Conservation (phyloP, 2,113 vertebrate genomes). For the Nibea coibor region DNA sequence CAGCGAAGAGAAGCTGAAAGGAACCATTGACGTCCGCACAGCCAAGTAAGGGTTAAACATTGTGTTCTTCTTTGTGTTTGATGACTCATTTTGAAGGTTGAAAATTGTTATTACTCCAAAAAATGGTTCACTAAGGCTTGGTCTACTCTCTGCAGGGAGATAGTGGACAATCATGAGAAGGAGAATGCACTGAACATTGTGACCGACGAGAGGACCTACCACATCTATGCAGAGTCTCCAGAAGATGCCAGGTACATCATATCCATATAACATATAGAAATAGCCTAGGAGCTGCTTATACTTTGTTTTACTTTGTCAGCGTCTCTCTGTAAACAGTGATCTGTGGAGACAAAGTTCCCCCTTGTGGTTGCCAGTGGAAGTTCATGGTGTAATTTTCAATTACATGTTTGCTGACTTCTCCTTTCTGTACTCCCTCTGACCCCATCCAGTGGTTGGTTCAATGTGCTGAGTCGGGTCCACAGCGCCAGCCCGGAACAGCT, state of each 20-base stretch:
- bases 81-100: background rate
- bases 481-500: slow-evolving; percentile 90
- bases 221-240: slow-evolving; percentile 93
- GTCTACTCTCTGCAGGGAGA: slow-evolving; percentile 83
- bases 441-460: slow-evolving; percentile 90
- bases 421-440: slow-evolving; percentile 68
- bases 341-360: slow-evolving; percentile 61
- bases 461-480: slow-evolving; percentile 91
- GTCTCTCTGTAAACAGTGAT: slow-evolving; percentile 19
- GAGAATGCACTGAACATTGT: slow-evolving; percentile 94
- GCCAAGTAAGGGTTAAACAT: slow-evolving; percentile 85
- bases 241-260: slow-evolving; percentile 92
- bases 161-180: slow-evolving; percentile 95
- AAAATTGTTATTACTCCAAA: background rate
- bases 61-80: background rate
- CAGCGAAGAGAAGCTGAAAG: slow-evolving; percentile 92
- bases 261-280: background rate
- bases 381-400: slow-evolving; percentile 46
- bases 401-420: slow-evolving; percentile 47
- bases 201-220: slow-evolving; percentile 91
- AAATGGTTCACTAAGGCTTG: background rate
- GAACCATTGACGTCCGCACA: slow-evolving; percentile 88
- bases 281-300: slow-evolving; percentile 67
- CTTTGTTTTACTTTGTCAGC: slow-evolving; percentile 19
- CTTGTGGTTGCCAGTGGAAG: slow-evolving; percentile 65